phyloP scores from a whole-genome alignment of 2,888 invertebrate genomes.

The Drosophila trichaetosa region DNA sequence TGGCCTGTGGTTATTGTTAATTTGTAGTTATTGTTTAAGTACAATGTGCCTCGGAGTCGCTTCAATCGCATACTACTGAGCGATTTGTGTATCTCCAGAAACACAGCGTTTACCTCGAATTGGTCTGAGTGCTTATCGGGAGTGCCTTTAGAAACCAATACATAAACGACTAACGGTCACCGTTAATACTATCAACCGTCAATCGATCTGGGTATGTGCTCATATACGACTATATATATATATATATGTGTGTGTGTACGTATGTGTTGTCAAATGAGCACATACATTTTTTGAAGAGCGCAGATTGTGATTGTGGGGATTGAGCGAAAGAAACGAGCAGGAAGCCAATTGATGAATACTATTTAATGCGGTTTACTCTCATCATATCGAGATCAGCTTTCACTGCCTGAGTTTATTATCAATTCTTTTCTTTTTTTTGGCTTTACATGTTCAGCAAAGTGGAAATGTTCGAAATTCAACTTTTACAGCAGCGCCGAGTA shows the following conservation, averaged over 20 bases:
- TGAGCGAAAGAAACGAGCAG: slow-evolving; percentile 17
- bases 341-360: background rate
- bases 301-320: background rate
- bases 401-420: too few species aligned
- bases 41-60: slow-evolving; percentile 54
- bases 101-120: slow-evolving; percentile 51
- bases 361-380: background rate
- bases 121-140: slow-evolving; percentile 60
- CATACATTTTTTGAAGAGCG: slow-evolving; percentile 20
- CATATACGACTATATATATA: background rate
- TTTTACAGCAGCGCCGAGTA: background rate
- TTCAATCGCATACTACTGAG: slow-evolving; percentile 67
- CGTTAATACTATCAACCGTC: slow-evolving; percentile 35
- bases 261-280: background rate
- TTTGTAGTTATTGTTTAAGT: slow-evolving; percentile 10
- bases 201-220: slow-evolving; percentile 35
- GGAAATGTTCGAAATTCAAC: background rate
- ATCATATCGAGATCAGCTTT: background rate
- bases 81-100: slow-evolving; percentile 57
- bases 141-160: slow-evolving; percentile 39
- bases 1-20: background rate
- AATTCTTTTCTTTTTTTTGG: background rate
- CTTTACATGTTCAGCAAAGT: background rate
- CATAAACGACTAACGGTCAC: slow-evolving; percentile 22
- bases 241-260: background rate